Base-by-base conservation (phyloP, 2,797 vertebrate genomes). In the Neosilurus hyrtlii region DNA sequence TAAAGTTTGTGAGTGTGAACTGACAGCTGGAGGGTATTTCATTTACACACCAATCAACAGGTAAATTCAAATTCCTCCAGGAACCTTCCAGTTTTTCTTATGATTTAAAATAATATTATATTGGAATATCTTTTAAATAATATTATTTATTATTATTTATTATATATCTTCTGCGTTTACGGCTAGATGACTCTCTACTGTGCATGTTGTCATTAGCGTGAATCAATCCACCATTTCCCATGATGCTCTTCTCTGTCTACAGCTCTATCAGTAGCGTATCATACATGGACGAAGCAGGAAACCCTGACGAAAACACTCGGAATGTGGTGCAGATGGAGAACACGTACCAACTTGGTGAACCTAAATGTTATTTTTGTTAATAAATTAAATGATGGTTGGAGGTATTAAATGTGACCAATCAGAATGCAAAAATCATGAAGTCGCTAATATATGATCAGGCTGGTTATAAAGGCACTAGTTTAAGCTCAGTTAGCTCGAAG, bases 191-290 rank as follows among this genome's bases (percentile, higher is more conserved):
- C n/a, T 72, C 49, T 14, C 8, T 71, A 14, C 43, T 43, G 6
- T 30, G 30, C 56, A 37, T 59, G 73, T 35, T 22, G 12, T 70
- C 8, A 80, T 56, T 3, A 66, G 30, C n/a, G 49, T 57, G 35
- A 26, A 59, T 67, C 22, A 71, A 71, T 35, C 2, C 11, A 16
- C 56, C 2, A 7, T 65, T 49, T 74, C 68, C 35, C 73, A 49
- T 65, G 11, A 37, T 26, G 6, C 43, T 71, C 24, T 65, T 65
- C 37, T 68, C 77, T 81, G 35, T 83, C 26, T 84, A 14, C 79
- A 97, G 96, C 82, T 95, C 94, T 24, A 16, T 94, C 79, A 95
- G 94, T 66, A 92, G 92, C 0, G 93, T 94, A 78, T 95, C 94
- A 7, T 91, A 93, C 57, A 79, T 92, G 12, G 95, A 96, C 78